phyloP scores from a whole-genome alignment of 2,888 invertebrate genomes.

The Crocallis elinguaria region DNA sequence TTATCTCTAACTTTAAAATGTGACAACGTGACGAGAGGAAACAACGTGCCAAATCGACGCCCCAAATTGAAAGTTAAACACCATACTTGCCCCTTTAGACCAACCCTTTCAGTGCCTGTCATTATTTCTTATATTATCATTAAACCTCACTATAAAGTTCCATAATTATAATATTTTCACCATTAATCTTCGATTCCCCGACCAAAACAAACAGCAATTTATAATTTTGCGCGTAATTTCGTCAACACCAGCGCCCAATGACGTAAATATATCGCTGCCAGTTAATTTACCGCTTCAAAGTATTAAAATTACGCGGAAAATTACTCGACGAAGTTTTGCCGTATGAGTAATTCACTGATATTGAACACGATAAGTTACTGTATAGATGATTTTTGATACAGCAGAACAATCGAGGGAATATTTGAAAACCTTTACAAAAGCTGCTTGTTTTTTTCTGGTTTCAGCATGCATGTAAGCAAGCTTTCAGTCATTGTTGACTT shows the following conservation, averaged over 20 bases:
- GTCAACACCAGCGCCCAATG: slow-evolving; percentile 19
- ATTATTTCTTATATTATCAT: too few species aligned
- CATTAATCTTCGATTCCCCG: slow-evolving; percentile 11
- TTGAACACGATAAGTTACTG: slow-evolving; percentile 11
- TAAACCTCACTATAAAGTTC: not conserved
- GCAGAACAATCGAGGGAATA: not conserved
- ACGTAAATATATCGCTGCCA: slow-evolving; percentile 21
- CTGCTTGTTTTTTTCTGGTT: too few species aligned
- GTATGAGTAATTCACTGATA: slow-evolving; percentile 14
- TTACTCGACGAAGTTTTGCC: slow-evolving; percentile 22
- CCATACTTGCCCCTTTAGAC: too few species aligned
- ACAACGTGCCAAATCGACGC: too few species aligned
- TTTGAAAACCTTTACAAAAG: too few species aligned
- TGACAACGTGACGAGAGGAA: too few species aligned
- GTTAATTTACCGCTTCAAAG: slow-evolving; percentile 19
- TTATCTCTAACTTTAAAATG: too few species aligned
- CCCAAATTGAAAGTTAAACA: too few species aligned
- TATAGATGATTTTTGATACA: not conserved
- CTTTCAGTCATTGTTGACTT: too few species aligned
- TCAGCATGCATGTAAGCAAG: too few species aligned
- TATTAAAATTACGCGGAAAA: slow-evolving; percentile 27
- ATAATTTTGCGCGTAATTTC: slow-evolving; percentile 24
- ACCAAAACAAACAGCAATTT: slow-evolving; percentile 14
- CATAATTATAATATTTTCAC: not conserved
- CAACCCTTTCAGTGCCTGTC: too few species aligned